Evolutionary conservation across 2,888 invertebrate species (phyloP).

Genomic region (Drosophila histrio): DNA sequence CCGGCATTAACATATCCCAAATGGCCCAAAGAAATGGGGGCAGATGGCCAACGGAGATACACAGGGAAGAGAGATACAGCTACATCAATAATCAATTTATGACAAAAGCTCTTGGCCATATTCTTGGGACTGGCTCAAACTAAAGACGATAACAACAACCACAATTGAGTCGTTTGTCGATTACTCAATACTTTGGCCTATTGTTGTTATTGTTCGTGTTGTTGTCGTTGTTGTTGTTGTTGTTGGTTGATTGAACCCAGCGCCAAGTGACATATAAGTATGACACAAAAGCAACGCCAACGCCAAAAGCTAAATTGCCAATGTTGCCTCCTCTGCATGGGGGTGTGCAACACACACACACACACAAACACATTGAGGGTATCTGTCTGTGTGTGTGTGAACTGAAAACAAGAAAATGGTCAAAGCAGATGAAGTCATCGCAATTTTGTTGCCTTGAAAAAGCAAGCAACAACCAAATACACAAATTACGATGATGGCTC

Average conservation of each 20-base stretch:
- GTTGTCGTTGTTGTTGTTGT: conserved; percentile 6
- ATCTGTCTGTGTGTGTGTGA: conserved; percentile 23
- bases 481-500: conserved; percentile 37
- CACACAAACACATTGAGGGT: conserved; percentile 16
- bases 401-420: conserved; percentile 46
- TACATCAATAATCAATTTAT: conserved; percentile 34
- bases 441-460: conserved; percentile 54
- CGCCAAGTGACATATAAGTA: conserved; percentile 39
- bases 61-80: neutral
- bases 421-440: conserved; percentile 70
- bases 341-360: conserved; percentile 37
- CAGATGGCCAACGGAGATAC: conserved; percentile 1
- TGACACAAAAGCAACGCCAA: conserved; percentile 35
- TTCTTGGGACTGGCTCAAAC: neutral
- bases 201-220: neutral
- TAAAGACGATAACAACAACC: neutral
- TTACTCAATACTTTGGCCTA: conserved; percentile 26
- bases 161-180: conserved; percentile 9
- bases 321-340: conserved; percentile 22
- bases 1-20: conserved; percentile 55
- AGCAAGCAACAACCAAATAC: conserved; percentile 27
- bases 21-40: conserved; percentile 4
- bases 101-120: conserved; percentile 25
- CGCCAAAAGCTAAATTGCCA: conserved; percentile 16
- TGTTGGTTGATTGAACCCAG: conserved; percentile 36